Evolutionary conservation across 2,888 invertebrate genomes (phyloP).

Genomic region (Meta bourneti): DNA sequence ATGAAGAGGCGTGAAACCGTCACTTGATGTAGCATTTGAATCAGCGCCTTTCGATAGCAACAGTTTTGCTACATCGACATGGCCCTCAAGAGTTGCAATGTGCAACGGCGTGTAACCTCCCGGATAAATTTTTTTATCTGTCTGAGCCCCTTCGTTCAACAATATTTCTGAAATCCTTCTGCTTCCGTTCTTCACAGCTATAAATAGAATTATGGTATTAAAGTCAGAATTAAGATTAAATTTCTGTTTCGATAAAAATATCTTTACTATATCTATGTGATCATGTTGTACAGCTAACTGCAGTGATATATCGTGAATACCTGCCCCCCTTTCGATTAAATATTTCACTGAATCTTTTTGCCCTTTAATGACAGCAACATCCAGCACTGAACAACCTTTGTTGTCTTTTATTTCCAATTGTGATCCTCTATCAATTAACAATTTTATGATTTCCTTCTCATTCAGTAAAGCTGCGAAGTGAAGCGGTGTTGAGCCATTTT

Average conservation of each 20-base stretch:
- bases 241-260: conserved; percentile 88
- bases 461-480: conserved; percentile 17
- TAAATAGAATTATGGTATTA: not conserved
- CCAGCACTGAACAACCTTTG: not conserved
- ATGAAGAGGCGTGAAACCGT: conserved; percentile 12
- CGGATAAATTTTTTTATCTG: not conserved
- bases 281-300: too few species aligned
- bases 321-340: conserved; percentile 6
- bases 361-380: conserved; percentile 8
- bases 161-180: not conserved
- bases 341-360: conserved; percentile 15
- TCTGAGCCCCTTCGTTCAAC: not conserved
- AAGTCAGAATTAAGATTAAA: conserved; percentile 88
- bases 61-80: not conserved
- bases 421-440: conserved; percentile 1
- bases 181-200: not conserved
- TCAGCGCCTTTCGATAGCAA: not conserved
- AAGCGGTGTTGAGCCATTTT: not conserved
- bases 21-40: not conserved
- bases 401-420: not conserved
- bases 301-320: not conserved
- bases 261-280: too few species aligned
- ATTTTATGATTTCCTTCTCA: not conserved
- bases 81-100: not conserved
- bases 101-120: not conserved